These are phyloP conservation scores for Sebastes glaucus DNA, from an alignment of 2,797 vertebrate species.

Conservation along the genomic window DNA sequence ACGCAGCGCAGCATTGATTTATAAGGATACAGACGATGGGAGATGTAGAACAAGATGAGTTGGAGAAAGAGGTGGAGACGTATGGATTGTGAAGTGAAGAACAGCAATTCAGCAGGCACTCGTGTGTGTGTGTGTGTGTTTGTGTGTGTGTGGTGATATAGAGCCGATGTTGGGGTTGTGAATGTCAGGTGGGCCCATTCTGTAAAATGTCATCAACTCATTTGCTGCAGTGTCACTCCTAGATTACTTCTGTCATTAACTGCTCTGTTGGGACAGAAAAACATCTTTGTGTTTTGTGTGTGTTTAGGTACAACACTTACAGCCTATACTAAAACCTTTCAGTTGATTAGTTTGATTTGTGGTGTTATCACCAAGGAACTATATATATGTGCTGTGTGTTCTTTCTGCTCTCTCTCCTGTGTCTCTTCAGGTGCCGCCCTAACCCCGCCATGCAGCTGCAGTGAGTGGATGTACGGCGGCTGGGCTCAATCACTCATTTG, in stretches of 20 bases:
- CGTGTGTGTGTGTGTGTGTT: not conserved
- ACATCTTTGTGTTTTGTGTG: not conserved
- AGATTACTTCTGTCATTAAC: constrained; percentile 60
- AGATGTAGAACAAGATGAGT: not conserved
- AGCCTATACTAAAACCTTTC: not conserved
- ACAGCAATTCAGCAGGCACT: not conserved
- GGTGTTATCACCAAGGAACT: too few species aligned
- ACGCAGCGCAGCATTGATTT: not conserved
- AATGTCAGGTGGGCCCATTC: constrained; percentile 1
- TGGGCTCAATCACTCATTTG: too few species aligned
- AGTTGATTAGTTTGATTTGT: too few species aligned
- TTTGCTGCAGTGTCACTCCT: constrained; percentile 9
- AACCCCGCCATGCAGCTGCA: accelerated
- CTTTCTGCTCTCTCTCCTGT: too few species aligned
- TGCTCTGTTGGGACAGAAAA: constrained; percentile 14
- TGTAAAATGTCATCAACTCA: constrained; percentile 4
- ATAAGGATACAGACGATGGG: not conserved
- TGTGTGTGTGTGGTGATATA: not conserved
- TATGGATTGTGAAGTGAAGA: not conserved
- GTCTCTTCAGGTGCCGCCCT: too few species aligned
- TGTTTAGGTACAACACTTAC: not conserved
- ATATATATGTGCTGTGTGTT: too few species aligned
- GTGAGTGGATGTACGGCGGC: too few species aligned
- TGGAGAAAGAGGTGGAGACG: not conserved
- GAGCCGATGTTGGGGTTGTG: not conserved